These are phyloP conservation scores for Corynorhinus townsendii DNA, from an alignment of 2,113 vertebrate species.

Conservation along the genomic window DNA sequence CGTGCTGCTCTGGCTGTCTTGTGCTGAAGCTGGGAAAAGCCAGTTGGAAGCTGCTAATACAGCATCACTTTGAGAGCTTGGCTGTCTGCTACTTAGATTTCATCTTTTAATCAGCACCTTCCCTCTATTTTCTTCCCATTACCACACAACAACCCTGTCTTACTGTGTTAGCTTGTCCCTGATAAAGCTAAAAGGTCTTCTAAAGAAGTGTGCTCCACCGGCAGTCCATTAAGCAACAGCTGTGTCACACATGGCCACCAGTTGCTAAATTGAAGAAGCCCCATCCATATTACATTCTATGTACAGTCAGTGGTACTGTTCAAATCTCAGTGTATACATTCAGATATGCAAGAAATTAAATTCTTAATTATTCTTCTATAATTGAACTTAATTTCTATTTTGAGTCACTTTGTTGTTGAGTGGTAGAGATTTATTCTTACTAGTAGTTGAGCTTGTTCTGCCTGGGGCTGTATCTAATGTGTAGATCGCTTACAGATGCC, in stretches of 20 bases:
- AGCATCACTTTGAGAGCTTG: neutral
- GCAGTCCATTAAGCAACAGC: neutral
- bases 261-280: neutral
- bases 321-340: neutral
- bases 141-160: constrained; percentile 34
- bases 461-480: neutral
- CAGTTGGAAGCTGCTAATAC: neutral
- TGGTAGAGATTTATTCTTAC: neutral
- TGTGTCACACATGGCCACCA: neutral
- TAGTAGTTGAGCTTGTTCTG: neutral
- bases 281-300: neutral
- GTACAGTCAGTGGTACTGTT: neutral
- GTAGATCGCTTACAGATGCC: neutral
- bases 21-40: constrained; percentile 16
- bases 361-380: neutral
- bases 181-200: constrained; percentile 30
- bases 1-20: neutral
- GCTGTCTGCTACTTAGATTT: neutral
- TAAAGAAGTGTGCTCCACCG: neutral
- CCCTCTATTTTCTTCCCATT: neutral
- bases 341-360: neutral
- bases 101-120: constrained; percentile 8
- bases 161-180: neutral
- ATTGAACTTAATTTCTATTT: neutral
- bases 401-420: neutral